Percentiles rank a stretch among this genome's conserved stretches.
Evolutionary conservation across 1,140 invertebrate species (phyloP).

Genomic region (Whitmania pigra): DNA sequence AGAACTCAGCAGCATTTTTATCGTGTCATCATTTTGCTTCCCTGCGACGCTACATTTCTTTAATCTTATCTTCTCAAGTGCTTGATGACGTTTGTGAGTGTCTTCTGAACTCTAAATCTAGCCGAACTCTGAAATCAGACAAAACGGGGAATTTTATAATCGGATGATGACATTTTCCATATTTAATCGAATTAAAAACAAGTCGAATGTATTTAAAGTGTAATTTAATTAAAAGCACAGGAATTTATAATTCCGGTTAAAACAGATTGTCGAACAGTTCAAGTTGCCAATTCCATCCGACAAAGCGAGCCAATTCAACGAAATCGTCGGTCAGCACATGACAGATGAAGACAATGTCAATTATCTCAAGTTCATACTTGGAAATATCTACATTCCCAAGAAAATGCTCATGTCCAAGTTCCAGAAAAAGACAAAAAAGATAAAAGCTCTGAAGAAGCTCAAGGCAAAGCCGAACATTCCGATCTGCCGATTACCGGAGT

Average conservation of each 20-base stretch:
- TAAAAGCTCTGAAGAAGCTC: conserved; percentile 34
- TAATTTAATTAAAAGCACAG: too few relatives aligned
- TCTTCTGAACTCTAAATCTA: too few relatives aligned
- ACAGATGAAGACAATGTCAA: conserved; percentile 33
- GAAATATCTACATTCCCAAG: conserved; percentile 44
- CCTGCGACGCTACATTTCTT: too few relatives aligned
- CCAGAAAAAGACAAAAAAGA: conserved; percentile 42
- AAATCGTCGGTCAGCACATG: conserved; percentile 30
- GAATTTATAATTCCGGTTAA: neutral
- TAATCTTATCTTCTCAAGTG: too few relatives aligned
- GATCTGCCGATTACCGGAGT: conserved; percentile 38
- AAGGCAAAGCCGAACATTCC: conserved; percentile 40
- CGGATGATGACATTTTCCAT: too few relatives aligned
- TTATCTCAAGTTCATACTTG: conserved; percentile 39
- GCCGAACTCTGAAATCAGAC: too few relatives aligned
- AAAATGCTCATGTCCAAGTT: conserved; percentile 39
- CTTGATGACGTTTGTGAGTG: too few relatives aligned
- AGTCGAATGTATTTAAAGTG: too few relatives aligned
- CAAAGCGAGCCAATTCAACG: conserved; percentile 34
- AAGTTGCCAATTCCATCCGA: conserved; percentile 31
- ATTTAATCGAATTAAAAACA: too few relatives aligned
- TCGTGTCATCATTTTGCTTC: too few relatives aligned
- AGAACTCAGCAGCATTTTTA: too few relatives aligned
- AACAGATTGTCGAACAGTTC: conserved; percentile 31
- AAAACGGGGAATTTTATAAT: too few relatives aligned